phyloP scores from a whole-genome alignment of 2,888 invertebrate genomes.

The Ischnura elegans region DNA sequence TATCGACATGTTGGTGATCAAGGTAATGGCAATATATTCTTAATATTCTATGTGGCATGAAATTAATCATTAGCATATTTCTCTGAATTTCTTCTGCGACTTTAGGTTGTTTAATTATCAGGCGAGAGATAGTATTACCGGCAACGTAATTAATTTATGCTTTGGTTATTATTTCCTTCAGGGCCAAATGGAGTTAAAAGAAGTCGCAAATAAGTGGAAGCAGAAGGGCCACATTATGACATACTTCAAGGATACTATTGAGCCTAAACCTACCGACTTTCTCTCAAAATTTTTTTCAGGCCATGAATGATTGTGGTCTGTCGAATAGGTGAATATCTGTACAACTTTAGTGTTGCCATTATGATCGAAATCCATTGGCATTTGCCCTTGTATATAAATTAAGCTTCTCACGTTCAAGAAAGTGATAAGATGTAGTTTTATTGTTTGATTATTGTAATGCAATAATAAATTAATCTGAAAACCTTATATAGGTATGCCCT shows the following conservation, averaged over 20 bases:
- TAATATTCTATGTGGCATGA: not conserved
- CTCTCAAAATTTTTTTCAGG: slow-evolving; percentile 93
- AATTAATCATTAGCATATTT: no score
- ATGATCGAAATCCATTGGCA: not conserved
- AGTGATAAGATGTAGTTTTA: slow-evolving; percentile 4
- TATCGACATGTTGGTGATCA: slow-evolving; percentile 94
- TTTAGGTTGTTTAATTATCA: no score
- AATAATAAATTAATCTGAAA: not conserved
- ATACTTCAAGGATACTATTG: slow-evolving; percentile 91
- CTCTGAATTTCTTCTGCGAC: no score
- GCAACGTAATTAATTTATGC: no score
- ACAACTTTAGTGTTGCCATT: not conserved
- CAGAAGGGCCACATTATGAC: slow-evolving; percentile 93
- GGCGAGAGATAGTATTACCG: no score
- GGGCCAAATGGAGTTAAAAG: slow-evolving; percentile 97
- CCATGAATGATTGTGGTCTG: slow-evolving; percentile 77
- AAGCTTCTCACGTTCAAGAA: not conserved
- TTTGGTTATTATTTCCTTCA: slow-evolving; percentile 77
- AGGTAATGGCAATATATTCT: slow-evolving; percentile 82
- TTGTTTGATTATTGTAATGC: not conserved
- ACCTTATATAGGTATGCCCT: no score
- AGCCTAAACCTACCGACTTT: slow-evolving; percentile 94
- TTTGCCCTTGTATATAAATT: not conserved
- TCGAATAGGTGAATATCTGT: not conserved
- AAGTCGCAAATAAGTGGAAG: slow-evolving; percentile 92